Evolutionary conservation across 2,888 invertebrate species (phyloP).

Genomic region (Emesis furor): DNA sequence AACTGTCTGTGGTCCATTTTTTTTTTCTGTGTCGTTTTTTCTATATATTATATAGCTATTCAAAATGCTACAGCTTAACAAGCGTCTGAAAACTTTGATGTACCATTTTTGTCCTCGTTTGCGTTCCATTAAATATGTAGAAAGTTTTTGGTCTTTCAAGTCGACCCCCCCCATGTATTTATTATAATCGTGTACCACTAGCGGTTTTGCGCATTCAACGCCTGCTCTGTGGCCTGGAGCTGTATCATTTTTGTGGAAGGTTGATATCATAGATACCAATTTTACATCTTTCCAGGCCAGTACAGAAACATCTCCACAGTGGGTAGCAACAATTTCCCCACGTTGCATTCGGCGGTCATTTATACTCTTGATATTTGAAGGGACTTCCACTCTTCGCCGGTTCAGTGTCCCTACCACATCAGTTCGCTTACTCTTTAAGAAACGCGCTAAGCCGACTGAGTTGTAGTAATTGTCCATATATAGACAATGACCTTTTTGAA

Average conservation of each 20-base stretch:
- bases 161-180: conserved; percentile 71
- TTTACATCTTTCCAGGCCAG: conserved; percentile 58
- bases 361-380: conserved; percentile 5
- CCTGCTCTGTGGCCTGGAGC: not conserved
- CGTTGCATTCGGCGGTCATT: not conserved
- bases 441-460: not conserved
- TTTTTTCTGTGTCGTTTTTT: no score
- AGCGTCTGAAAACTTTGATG: no score
- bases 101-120: no score
- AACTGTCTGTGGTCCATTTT: no score
- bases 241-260: conserved; percentile 36
- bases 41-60: no score
- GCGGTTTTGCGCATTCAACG: conserved; percentile 4
- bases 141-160: conserved; percentile 70
- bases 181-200: conserved; percentile 63
- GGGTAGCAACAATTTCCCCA: not conserved
- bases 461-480: not conserved
- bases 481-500: not conserved
- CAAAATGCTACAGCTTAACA: no score
- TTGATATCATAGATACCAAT: conserved; percentile 46
- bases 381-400: conserved; percentile 10
- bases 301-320: conserved; percentile 10
- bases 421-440: not conserved
- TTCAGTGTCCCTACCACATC: not conserved
- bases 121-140: no score